Evolutionary conservation across 2,113 vertebrate genomes (phyloP).

Genomic region (Caloenas nicobarica): DNA sequence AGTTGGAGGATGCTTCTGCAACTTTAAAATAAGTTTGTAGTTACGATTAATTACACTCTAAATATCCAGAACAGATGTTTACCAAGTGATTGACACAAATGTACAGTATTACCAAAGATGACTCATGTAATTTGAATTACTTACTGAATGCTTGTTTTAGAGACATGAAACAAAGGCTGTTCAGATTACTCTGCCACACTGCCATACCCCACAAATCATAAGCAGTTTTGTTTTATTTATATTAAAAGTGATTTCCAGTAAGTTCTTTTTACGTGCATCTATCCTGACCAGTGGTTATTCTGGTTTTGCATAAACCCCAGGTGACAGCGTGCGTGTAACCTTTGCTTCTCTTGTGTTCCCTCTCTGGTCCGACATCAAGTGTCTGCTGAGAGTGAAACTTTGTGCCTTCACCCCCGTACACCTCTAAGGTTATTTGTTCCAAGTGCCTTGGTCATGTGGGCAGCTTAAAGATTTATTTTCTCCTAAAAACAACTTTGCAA

Average conservation of each 20-base stretch:
- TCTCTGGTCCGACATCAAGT: neutral
- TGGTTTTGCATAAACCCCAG: neutral
- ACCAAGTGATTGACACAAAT: neutral
- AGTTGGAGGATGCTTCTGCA: neutral
- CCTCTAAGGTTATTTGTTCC: neutral
- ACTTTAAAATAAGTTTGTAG: neutral
- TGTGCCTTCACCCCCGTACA: neutral
- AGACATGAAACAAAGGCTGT: neutral
- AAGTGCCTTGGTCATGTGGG: neutral
- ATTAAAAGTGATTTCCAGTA: constrained; percentile 29
- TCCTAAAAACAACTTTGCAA: neutral
- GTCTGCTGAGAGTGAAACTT: neutral
- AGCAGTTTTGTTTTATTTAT: neutral
- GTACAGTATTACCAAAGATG: constrained; percentile 21
- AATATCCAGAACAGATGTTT: neutral
- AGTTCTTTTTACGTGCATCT: neutral
- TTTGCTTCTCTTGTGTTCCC: neutral
- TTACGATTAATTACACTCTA: neutral
- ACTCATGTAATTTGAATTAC: neutral
- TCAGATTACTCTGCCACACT: neutral
- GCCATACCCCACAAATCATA: neutral
- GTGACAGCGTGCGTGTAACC: neutral
- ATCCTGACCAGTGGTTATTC: neutral
- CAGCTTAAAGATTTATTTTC: neutral
- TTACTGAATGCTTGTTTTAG: neutral